Conservation (phyloP, 2,888 invertebrate genomes). For the Calameuta pallipes region DNA sequence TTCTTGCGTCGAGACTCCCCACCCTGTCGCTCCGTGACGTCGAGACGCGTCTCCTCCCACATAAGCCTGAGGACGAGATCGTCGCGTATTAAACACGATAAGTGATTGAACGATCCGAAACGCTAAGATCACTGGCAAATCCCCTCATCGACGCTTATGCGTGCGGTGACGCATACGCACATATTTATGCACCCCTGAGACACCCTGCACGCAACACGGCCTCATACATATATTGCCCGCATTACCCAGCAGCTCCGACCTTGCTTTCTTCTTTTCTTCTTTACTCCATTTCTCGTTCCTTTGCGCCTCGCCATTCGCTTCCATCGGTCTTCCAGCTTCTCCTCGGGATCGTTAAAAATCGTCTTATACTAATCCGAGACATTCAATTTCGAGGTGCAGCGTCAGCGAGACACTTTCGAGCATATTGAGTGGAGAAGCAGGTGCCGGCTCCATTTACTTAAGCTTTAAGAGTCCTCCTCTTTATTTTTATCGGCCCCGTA, state of each 20-base stretch:
- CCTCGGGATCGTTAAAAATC: too few species aligned
- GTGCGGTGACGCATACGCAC: constrained; percentile 59
- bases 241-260: constrained; percentile 40
- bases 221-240: constrained; percentile 57
- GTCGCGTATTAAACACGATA: constrained; percentile 39
- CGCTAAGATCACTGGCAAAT: constrained; percentile 58
- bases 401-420: constrained; percentile 59
- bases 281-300: too few species aligned
- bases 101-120: constrained; percentile 56
- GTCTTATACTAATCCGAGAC: constrained; percentile 33
- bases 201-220: constrained; percentile 24
- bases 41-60: too few species aligned
- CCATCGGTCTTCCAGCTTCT: background rate
- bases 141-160: constrained; percentile 47
- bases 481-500: constrained; percentile 51
- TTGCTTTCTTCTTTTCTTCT: constrained; percentile 10
- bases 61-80: background rate
- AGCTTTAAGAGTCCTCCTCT: constrained; percentile 54
- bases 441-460: constrained; percentile 45
- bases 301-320: background rate
- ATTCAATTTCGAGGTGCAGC: constrained; percentile 54
- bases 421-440: constrained; percentile 49
- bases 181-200: constrained; percentile 59
- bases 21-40: too few species aligned
- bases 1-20: constrained; percentile 36